Base-by-base conservation (phyloP, 2,113 vertebrate species). In the Vireo altiloquus region DNA sequence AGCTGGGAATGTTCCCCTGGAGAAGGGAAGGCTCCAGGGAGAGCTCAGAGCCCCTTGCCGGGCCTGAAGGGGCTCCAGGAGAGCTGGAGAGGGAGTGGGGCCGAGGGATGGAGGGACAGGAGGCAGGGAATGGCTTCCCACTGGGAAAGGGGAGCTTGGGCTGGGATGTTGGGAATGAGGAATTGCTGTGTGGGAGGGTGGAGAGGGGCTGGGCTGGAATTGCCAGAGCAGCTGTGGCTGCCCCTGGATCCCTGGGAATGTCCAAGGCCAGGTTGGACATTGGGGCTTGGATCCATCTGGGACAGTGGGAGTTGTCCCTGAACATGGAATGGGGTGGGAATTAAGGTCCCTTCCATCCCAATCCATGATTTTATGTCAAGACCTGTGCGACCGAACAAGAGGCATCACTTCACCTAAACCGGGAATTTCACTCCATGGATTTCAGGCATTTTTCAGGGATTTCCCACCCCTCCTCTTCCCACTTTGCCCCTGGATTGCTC, bases 351-450 rank as follows among this genome's bases (percentile, higher is more conserved):
- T n/a, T 31, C 53, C 35, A 9, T 4, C 24, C 10, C 30, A 17
- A 10, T 31, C 40, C 20, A 7, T 7, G 49, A 4, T n/a, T 79
- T 53, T 25, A 3, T 54, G 8, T 7, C 24, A 15, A 53, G 46
- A 40, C 13, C 31, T 37, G 0, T 5, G 17, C 11, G 11, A 13
- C 22, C 46, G 6, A 1, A 11, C 4, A 28, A 25, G 15, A 7
- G 25, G 3, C 0, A 0, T 24, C 18, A 0, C 9, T 4, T 31
- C 33, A 6, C 17, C 22, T 3, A 6, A 44, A 22, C 17, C 0
- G 0, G 56, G 27, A 71, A 83, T 46, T 72, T 11, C 4, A 1
- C 2, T 1, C 27, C 27, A 11, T 4, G 63, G 28, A 12, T 4
- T 33, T 22, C 11, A 3, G 57, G 81, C 57, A 37, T 39, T 39